A percentile compares a stretch with the other conserved stretches of the same genome.
phyloP scores from a whole-genome alignment of 2,113 vertebrate genomes.

The Rynchops niger region DNA sequence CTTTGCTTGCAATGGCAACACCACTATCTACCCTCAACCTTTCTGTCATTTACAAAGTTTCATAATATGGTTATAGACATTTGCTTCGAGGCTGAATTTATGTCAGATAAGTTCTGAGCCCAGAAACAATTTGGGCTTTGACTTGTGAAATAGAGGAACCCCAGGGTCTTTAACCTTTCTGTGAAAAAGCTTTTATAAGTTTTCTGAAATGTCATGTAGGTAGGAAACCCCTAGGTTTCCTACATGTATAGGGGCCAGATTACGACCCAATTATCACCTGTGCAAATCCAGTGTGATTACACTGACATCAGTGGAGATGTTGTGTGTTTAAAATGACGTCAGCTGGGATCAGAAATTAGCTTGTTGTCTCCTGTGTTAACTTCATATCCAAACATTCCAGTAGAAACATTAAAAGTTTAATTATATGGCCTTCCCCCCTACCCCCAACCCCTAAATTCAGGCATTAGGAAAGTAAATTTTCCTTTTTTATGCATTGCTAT shows the following conservation, averaged over 20 bases:
- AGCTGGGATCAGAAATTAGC: not conserved
- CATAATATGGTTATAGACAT: not conserved
- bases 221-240: not conserved
- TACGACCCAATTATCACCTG: not conserved
- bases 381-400: slow-evolving; percentile 8
- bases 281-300: not conserved
- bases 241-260: not conserved
- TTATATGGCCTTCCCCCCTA: not conserved
- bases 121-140: not conserved
- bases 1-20: not conserved
- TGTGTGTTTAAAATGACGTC: not conserved
- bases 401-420: slow-evolving; percentile 9
- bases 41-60: not conserved
- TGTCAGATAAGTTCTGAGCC: not conserved
- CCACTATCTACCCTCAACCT: not conserved
- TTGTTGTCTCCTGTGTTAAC: not conserved
- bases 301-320: not conserved
- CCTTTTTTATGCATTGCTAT: slow-evolving; percentile 12
- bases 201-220: not conserved
- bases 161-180: not conserved
- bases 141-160: not conserved
- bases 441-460: not conserved
- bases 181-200: not conserved
- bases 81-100: not conserved
- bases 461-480: slow-evolving; percentile 39